Evolutionary conservation across 2,797 vertebrate species (phyloP).

Genomic region (Schizopygopsis malacanthus): DNA sequence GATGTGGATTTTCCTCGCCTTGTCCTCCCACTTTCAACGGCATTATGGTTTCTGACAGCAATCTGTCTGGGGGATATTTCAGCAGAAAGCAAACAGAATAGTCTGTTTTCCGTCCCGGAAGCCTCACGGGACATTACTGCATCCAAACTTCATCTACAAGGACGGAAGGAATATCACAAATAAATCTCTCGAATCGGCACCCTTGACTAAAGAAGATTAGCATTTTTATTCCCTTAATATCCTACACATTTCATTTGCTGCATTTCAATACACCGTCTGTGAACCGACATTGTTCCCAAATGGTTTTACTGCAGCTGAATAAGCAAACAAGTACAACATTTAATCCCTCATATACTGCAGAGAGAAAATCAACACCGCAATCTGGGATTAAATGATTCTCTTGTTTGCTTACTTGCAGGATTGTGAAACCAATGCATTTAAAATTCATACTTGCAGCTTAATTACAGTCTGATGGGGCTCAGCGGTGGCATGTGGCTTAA

Average conservation of each 20-base stretch:
- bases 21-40: neutral
- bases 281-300: conserved; percentile 19
- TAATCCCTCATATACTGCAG: conserved; percentile 27
- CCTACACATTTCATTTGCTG: conserved; percentile 35
- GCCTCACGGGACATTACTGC: conserved; percentile 3
- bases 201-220: conserved; percentile 45
- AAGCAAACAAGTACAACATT: conserved; percentile 41
- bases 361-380: conserved; percentile 29
- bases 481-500: conserved; percentile 39
- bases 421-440: conserved; percentile 13
- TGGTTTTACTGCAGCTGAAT: conserved; percentile 11
- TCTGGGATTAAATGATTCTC: conserved; percentile 48
- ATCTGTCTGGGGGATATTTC: conserved; percentile 41
- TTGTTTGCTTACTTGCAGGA: conserved; percentile 33
- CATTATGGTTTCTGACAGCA: conserved; percentile 39
- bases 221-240: conserved; percentile 50
- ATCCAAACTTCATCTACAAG: conserved; percentile 23
- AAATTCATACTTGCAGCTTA: conserved; percentile 34
- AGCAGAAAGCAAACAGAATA: conserved; percentile 10
- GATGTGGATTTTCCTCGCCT: conserved; percentile 22
- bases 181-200: conserved; percentile 33
- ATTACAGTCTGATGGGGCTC: conserved; percentile 37
- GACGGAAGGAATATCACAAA: conserved; percentile 38
- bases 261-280: conserved; percentile 38
- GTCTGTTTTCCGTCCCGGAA: neutral